phyloP scores from a whole-genome alignment of 2,113 vertebrate species.

The Nesogale talazaci region DNA sequence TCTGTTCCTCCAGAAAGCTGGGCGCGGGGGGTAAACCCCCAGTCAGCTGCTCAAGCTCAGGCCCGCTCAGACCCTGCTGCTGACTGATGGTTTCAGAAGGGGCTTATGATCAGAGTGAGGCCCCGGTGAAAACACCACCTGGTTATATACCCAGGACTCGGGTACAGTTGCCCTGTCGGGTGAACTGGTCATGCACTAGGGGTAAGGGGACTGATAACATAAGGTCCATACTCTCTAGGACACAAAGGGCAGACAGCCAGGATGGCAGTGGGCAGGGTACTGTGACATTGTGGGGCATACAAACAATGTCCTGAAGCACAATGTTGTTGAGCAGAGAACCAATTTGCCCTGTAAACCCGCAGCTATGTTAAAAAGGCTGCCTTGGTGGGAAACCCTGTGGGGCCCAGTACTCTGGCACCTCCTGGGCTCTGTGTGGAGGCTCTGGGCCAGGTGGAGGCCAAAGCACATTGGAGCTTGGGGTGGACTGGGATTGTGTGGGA shows the following conservation, averaged over 20 bases:
- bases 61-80: neutral
- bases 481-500: neutral
- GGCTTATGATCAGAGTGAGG: neutral
- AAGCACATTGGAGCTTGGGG: neutral
- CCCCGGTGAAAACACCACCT: neutral
- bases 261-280: too few relatives aligned
- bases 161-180: neutral
- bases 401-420: neutral
- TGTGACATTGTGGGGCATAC: too few relatives aligned
- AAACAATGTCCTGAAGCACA: too few relatives aligned
- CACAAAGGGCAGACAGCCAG: too few relatives aligned
- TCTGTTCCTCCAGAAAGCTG: neutral
- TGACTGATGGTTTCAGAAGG: neutral
- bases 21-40: neutral
- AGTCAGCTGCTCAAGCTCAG: neutral
- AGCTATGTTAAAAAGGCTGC: neutral
- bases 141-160: neutral
- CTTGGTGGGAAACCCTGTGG: neutral
- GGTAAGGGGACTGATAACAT: too few relatives aligned
- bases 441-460: neutral
- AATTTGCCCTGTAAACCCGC: neutral
- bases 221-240: too few relatives aligned
- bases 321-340: too few relatives aligned
- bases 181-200: too few relatives aligned
- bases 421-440: neutral